phyloP scores from a whole-genome alignment of 2,888 invertebrate species.

The Drosophila kambysellisi region DNA sequence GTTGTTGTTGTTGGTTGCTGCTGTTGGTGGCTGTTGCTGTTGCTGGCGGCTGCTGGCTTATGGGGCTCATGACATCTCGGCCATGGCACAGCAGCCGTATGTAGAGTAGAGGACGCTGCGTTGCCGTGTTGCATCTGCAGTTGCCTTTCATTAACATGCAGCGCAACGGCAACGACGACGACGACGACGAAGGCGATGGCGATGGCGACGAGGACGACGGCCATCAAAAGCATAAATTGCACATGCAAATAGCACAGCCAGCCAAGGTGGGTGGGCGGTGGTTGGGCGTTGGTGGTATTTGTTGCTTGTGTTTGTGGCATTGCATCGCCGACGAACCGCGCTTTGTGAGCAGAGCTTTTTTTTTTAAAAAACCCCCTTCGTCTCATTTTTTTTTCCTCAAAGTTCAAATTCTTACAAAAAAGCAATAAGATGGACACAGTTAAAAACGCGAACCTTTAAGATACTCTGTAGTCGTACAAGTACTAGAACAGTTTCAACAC shows the following conservation, averaged over 20 bases:
- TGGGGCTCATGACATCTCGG: constrained; percentile 51
- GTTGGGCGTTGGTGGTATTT: constrained; percentile 3
- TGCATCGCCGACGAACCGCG: constrained; percentile 9
- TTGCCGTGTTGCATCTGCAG: constrained; percentile 60
- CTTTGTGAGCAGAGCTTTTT: constrained; percentile 39
- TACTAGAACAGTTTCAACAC: background rate
- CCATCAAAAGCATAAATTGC: constrained; percentile 79
- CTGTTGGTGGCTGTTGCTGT: constrained; percentile 14
- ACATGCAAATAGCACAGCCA: constrained; percentile 69
- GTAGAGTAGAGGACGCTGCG: constrained; percentile 28
- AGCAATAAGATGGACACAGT: background rate
- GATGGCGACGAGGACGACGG: constrained; percentile 16
- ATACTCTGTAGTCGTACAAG: background rate
- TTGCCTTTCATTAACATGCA: constrained; percentile 77
- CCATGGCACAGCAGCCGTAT: constrained; percentile 36
- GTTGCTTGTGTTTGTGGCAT: constrained; percentile 7
- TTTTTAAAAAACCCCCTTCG: background rate
- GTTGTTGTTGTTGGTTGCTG: background rate
- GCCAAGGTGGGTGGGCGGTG: constrained; percentile 23
- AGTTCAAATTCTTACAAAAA: constrained; percentile 46
- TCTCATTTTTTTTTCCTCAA: constrained; percentile 23
- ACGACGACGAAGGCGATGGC: constrained; percentile 17
- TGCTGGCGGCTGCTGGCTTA: constrained; percentile 29
- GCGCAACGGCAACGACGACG: constrained; percentile 1
- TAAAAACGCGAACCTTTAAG: background rate